Evolutionary conservation across 2,888 invertebrate genomes (phyloP).

Genomic region (Neelides folsomi): DNA sequence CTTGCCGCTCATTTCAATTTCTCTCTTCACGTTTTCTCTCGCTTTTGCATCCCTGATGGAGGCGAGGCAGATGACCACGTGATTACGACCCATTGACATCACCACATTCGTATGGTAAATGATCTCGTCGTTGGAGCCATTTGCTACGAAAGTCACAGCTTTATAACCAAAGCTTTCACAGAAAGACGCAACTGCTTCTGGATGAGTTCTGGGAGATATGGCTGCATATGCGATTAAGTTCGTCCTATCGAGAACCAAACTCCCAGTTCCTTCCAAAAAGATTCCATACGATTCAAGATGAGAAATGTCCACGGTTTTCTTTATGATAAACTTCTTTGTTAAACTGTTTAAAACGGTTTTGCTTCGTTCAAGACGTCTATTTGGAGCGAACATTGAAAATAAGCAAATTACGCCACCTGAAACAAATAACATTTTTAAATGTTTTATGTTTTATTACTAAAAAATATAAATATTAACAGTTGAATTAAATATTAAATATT

Average conservation of each 20-base stretch:
- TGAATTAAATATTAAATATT: background rate
- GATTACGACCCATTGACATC: slow-evolving; percentile 23
- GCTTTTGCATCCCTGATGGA: slow-evolving; percentile 12
- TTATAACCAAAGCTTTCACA: slow-evolving; percentile 16
- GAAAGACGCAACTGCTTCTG: slow-evolving; percentile 15
- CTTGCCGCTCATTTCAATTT: slow-evolving; percentile 17
- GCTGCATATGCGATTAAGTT: slow-evolving; percentile 21
- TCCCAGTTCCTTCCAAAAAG: slow-evolving; percentile 29
- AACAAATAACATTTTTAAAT: background rate
- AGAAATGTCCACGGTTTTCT: slow-evolving; percentile 13
- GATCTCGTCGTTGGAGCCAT: slow-evolving; percentile 13
- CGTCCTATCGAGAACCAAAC: slow-evolving; percentile 20
- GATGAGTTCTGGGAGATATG: slow-evolving; percentile 17
- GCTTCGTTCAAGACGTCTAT: slow-evolving; percentile 18
- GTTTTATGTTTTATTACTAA: no score
- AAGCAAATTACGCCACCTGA: slow-evolving; percentile 12
- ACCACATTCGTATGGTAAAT: slow-evolving; percentile 31
- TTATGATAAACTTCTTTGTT: slow-evolving; percentile 7
- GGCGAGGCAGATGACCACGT: slow-evolving; percentile 22
- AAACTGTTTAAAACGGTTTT: background rate
- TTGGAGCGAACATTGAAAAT: slow-evolving; percentile 25
- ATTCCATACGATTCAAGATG: slow-evolving; percentile 16
- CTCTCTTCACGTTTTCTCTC: slow-evolving; percentile 6
- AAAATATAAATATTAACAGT: background rate
- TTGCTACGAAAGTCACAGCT: slow-evolving; percentile 12